Base-by-base conservation (phyloP, 2,113 vertebrate genomes). In the Rhinopithecus roxellana region DNA sequence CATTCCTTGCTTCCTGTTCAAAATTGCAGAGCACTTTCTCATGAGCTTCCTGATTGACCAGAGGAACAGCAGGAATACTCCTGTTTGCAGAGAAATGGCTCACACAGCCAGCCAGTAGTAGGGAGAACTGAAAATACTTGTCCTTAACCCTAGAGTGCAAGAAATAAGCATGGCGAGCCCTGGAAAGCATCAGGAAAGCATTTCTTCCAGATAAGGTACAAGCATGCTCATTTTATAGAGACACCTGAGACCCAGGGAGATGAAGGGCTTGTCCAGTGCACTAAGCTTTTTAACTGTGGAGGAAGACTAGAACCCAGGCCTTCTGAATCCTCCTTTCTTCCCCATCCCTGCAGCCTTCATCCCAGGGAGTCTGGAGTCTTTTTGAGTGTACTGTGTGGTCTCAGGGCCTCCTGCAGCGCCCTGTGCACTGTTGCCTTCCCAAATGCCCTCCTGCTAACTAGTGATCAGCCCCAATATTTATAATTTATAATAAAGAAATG, bases 131-230 rank as follows among this genome's bases (percentile, higher is more conserved):
- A 4, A 69, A 91, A 75, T 67, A 38, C 38, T 80, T 75, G 35
- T 67, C 84, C 57, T 43, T 74, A 50, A 79, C 25, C 45, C 8
- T 14, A 27, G 52, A 23, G n/a, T 57, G 32, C 14, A 92, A 80
- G 52, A 70, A 83, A 79, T 10, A 74, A 74, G 35, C 5, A 11
- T 12, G 20, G 25, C 35, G 59, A 90, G 50, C 59, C 22, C 67
- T 32, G 30, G 14, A 45, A 55, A 45, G 32, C 17, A 30, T 6
- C 0, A 0, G 50, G 69, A 72, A n/a, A 81, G 30, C 18, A 7
- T 45, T 52, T 50, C 57, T 70, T 74, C 72, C 25, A 22, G 74
- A 20, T 50, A 40, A 87, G 0, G 27, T 35, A 8, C 6, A n/a
- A 52, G 22, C 27, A n/a, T 45, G 14, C 35, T 35, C 6, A 14